Conservation (phyloP, 2,113 vertebrate genomes). For the Sprattus sprattus region DNA sequence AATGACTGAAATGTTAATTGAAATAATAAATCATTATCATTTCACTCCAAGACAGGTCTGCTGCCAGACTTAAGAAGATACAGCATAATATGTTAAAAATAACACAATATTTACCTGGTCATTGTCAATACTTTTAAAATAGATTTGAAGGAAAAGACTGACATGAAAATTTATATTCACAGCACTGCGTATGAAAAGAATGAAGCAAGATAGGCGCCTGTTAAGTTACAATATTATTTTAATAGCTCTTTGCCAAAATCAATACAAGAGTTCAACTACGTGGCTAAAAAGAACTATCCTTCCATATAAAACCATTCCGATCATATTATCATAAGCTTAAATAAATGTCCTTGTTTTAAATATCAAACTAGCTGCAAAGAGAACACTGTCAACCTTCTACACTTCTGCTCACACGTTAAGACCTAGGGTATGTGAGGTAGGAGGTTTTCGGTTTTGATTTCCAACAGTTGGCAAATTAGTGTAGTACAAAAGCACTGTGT, state of each 20-base stretch:
- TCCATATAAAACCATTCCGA: constrained; percentile 15
- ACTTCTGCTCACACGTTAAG: constrained; percentile 13
- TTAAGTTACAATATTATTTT: constrained; percentile 20
- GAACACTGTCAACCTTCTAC: constrained; percentile 19
- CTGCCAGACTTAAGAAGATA: neutral
- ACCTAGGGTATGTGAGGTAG: constrained; percentile 20
- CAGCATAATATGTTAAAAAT: neutral
- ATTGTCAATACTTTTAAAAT: neutral
- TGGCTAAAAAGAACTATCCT: constrained; percentile 12
- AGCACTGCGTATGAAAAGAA: neutral
- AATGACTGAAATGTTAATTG: neutral
- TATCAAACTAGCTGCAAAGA: constrained; percentile 11
- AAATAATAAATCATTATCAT: neutral
- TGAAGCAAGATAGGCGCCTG: neutral
- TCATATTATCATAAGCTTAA: constrained; percentile 16
- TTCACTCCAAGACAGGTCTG: neutral
- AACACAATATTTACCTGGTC: too few relatives aligned
- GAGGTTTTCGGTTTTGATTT: constrained; percentile 13
- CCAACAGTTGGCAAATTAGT: constrained; percentile 19
- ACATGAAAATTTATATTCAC: neutral
- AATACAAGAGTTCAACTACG: constrained; percentile 15
- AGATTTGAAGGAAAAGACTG: neutral
- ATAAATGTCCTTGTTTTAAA: constrained; percentile 20
- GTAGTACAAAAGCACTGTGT: constrained; percentile 4
- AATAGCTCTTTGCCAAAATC: constrained; percentile 21